phyloP scores from a whole-genome alignment of 1,140 invertebrate species.

The Ooceraea biroi region DNA sequence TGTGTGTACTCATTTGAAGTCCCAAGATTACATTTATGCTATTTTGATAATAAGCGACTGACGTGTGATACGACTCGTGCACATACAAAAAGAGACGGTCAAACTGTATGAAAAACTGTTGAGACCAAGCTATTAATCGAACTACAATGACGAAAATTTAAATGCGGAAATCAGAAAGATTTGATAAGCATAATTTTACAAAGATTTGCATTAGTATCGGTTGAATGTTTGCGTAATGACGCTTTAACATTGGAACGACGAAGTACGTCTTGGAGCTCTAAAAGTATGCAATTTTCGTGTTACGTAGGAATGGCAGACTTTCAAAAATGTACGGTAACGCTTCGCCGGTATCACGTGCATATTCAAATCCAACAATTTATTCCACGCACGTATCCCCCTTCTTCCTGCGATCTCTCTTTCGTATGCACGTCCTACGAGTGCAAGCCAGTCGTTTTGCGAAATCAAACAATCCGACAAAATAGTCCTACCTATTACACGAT shows the following conservation, averaged over 20 bases:
- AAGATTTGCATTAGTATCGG: background rate
- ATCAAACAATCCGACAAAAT: constrained; percentile 40
- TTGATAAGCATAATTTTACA: background rate
- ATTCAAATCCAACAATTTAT: constrained; percentile 48
- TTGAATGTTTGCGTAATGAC: background rate
- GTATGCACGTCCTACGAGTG: constrained; percentile 42
- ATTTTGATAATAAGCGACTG: background rate
- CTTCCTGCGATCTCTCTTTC: constrained; percentile 13
- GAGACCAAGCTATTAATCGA: background rate
- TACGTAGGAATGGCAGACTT: constrained; percentile 45
- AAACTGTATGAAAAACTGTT: too few species aligned
- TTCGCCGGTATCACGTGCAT: constrained; percentile 9
- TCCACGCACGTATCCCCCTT: constrained; percentile 29
- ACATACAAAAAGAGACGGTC: too few species aligned
- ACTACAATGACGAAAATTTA: background rate
- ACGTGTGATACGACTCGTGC: too few species aligned
- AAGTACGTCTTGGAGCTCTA: constrained; percentile 16
- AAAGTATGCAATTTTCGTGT: constrained; percentile 46
- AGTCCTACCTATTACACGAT: background rate
- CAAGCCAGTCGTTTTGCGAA: constrained; percentile 45
- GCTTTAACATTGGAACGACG: constrained; percentile 9
- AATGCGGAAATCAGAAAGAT: background rate
- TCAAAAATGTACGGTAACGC: constrained; percentile 46
- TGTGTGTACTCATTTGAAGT: background rate
- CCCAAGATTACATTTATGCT: background rate